These are phyloP conservation scores for Macrotrachela quadricornifera DNA, from an alignment of 1,140 invertebrate species.

Conservation along the genomic window DNA sequence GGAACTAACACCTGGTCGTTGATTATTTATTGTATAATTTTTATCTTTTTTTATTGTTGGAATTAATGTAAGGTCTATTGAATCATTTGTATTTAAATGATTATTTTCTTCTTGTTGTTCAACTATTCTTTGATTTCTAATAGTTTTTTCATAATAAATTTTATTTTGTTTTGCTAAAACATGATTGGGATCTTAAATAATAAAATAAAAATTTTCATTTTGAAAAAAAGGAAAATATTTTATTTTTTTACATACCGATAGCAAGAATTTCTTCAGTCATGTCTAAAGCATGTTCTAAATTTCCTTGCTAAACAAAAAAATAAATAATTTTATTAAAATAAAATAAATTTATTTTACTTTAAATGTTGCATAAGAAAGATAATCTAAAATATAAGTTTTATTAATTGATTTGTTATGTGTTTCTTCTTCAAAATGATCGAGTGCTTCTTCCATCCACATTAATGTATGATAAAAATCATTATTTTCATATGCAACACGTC, in stretches of 20 bases:
- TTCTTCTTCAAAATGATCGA: conserved; percentile 40
- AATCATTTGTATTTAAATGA: too few relatives aligned
- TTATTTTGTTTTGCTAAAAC: conserved; percentile 58
- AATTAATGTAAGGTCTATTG: too few relatives aligned
- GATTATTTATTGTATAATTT: too few relatives aligned
- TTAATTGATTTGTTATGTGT: conserved; percentile 34
- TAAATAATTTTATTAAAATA: conserved; percentile 2
- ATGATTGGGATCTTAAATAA: conserved; percentile 44
- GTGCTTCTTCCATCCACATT: conserved; percentile 79
- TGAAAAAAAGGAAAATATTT: too few relatives aligned
- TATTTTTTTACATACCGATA: neutral
- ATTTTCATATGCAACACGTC: conserved; percentile 72
- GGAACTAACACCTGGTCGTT: too few relatives aligned
- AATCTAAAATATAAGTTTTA: conserved; percentile 70
- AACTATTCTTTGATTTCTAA: neutral
- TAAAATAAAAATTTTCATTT: neutral
- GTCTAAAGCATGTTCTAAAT: conserved; percentile 58
- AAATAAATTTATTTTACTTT: conserved; percentile 34
- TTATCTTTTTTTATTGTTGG: too few relatives aligned
- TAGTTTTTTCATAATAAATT: conserved; percentile 33
- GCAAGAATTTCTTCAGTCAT: conserved; percentile 48
- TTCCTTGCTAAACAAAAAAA: conserved; percentile 43
- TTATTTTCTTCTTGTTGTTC: too few relatives aligned
- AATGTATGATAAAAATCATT: conserved; percentile 79
- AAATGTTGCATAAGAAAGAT: conserved; percentile 79